A percentile compares a stretch with the other conserved stretches of the same genome.
phyloP scores from a whole-genome alignment of 2,888 invertebrate genomes.

The Hypselothyrea guttata region DNA sequence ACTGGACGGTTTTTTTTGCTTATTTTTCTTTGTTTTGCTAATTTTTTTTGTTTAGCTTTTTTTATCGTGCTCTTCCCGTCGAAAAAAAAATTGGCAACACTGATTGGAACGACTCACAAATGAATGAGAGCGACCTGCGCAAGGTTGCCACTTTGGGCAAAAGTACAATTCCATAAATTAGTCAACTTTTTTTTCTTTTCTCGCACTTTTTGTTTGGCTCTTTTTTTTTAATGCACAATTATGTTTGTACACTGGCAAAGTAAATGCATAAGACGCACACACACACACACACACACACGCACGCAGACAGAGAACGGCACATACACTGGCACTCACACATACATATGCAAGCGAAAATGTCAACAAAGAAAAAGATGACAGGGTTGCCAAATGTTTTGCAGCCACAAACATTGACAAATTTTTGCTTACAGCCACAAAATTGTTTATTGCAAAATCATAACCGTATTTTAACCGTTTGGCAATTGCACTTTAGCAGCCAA shows the following conservation, averaged over 20 bases:
- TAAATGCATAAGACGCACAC: constrained; percentile 23
- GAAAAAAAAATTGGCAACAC: too few species aligned
- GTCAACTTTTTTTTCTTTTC: constrained; percentile 1
- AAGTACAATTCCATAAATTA: constrained; percentile 24
- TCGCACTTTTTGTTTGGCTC: not conserved
- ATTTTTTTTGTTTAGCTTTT: too few species aligned
- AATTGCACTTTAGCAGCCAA: too few species aligned
- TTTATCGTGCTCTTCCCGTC: too few species aligned
- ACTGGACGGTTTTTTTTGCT: too few species aligned
- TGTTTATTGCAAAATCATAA: constrained; percentile 9
- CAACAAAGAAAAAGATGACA: constrained; percentile 57
- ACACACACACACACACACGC: constrained; percentile 25
- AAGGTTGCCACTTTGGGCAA: constrained; percentile 52
- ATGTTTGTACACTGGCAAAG: constrained; percentile 1
- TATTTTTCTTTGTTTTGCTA: too few species aligned
- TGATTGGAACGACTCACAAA: constrained; percentile 8
- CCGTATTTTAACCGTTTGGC: too few species aligned
- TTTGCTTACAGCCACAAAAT: not conserved
- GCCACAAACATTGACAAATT: constrained; percentile 20
- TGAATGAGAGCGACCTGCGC: constrained; percentile 56
- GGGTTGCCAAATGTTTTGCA: constrained; percentile 44
- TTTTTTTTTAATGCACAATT: too few species aligned
- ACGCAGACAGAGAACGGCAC: constrained; percentile 18
- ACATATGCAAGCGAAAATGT: constrained; percentile 48
- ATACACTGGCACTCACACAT: constrained; percentile 12